These are phyloP conservation scores for Bradypodion ventrale DNA, from an alignment of 2,797 vertebrate species.

Conservation along the genomic window DNA sequence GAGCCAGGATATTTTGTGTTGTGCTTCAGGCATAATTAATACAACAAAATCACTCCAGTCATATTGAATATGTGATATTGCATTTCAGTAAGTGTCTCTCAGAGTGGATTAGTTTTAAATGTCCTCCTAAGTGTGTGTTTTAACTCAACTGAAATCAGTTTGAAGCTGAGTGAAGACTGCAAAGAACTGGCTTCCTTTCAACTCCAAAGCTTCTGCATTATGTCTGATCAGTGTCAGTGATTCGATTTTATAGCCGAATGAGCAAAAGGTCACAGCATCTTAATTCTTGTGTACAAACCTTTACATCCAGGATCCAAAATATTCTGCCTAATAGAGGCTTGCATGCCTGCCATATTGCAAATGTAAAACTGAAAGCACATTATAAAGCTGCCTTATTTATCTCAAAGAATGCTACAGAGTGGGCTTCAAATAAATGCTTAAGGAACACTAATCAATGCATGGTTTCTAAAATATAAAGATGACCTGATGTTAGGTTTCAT, in stretches of 20 bases:
- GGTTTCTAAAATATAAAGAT: constrained; percentile 1
- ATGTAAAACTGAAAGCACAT: not conserved
- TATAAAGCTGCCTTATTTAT: not conserved
- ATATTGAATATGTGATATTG: constrained; percentile 61
- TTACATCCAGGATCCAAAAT: constrained; percentile 8
- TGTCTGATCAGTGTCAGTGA: constrained; percentile 42
- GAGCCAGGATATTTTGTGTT: constrained; percentile 62
- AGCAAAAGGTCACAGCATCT: constrained; percentile 23
- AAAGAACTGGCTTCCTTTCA: constrained; percentile 36
- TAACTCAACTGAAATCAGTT: constrained; percentile 30
- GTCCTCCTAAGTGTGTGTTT: constrained; percentile 45
- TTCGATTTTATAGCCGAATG: constrained; percentile 32
- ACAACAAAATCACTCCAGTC: constrained; percentile 73
- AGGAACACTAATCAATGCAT: not conserved
- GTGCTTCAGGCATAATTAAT: constrained; percentile 69
- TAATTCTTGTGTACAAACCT: constrained; percentile 19
- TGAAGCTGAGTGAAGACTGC: not conserved
- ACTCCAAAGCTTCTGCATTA: constrained; percentile 52
- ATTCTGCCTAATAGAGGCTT: constrained; percentile 7
- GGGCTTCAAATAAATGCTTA: not conserved
- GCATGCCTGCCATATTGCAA: not conserved
- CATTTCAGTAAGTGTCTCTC: constrained; percentile 54
- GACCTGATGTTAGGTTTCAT: not conserved
- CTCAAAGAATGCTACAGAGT: not conserved
- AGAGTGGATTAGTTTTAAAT: constrained; percentile 46